Evolutionary conservation across 2,797 vertebrate species (phyloP), one percentile per base, ranked within the genome.

Genomic region (Nyctalus aviator): DNA sequence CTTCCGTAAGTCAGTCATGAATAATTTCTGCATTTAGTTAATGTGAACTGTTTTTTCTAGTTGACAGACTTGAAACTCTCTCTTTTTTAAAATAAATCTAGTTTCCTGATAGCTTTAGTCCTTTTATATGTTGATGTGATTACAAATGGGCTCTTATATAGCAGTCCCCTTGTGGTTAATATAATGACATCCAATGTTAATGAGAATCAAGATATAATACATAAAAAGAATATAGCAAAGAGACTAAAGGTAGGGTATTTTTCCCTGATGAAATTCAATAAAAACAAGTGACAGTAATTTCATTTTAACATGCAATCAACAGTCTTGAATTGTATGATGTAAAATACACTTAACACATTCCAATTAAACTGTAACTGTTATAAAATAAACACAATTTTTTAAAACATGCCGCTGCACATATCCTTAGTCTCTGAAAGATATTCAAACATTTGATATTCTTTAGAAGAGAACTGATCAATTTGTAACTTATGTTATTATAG

Each of bases 401-500:
- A 95, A 90, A 96, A 95, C 90, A 97, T 96, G 94, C 85, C 76
- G 5, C 44, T 96, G 81, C 69, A 93, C 46, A 79, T 69, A 91
- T 41, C 69, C 59, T 93, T 83, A 94, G 20, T 66, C 85, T 90
- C 87, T 50, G 18, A 96, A 86, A 97, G 88, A 69, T 69, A 97
- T 37, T 96, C 84, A 96, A 94, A 46, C 91, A 94, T 90, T 95
- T 97, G 94, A 95, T 81, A 96, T 32, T 73, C 93, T 96, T 94
- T 78, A 96, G 35, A 78, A 95, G 94, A 64, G 77, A 94, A 96
- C 0, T 89, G 87, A 93, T 55, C 77, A 90, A 95, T 93, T 95
- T 97, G 91, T 97, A 96, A 32, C 95, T 89, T 97, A 96, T 87
- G 89, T 86, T 97, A 96, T 97, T 97, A 97, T 75, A 97, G 95